A percentile compares a stretch with the other conserved stretches of the same genome.
Evolutionary conservation across 2,888 invertebrate species (phyloP).

Genomic region (Biston betularia): DNA sequence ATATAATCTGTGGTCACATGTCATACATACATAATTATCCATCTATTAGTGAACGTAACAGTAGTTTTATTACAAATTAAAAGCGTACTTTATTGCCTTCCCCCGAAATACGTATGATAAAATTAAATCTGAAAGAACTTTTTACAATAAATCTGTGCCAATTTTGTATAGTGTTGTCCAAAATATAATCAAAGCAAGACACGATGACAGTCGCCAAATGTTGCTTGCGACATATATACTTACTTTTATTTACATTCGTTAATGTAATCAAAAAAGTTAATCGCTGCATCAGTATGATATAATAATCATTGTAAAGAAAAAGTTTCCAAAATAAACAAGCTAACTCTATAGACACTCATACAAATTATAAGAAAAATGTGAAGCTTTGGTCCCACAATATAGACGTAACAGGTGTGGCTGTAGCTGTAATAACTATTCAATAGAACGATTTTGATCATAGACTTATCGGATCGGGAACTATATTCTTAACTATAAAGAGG

Average conservation of each 20-base stretch:
- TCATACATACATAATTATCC: constrained; percentile 45
- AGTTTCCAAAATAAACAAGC: constrained; percentile 45
- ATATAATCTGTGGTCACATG: constrained; percentile 40
- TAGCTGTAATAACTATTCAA: constrained; percentile 5
- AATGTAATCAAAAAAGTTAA: constrained; percentile 5
- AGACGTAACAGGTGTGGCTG: constrained; percentile 29
- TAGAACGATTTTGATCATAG: constrained; percentile 16
- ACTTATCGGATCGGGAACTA: constrained; percentile 43
- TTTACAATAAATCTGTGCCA: constrained; percentile 22
- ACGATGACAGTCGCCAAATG: constrained; percentile 10
- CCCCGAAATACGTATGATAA: constrained; percentile 81
- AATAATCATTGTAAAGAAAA: constrained; percentile 2
- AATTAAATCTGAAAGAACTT: constrained; percentile 52
- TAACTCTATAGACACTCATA: constrained; percentile 55
- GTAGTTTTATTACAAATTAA: constrained; percentile 74
- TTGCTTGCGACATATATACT: constrained; percentile 7
- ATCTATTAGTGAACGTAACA: constrained; percentile 42
- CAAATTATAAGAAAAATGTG: constrained; percentile 51
- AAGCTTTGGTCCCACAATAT: constrained; percentile 71
- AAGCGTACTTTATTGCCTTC: constrained; percentile 91
- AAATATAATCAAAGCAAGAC: constrained; percentile 8
- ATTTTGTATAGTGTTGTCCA: constrained; percentile 2
- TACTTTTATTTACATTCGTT: constrained; percentile 15
- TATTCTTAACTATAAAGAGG: constrained; percentile 80
- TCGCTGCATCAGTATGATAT: constrained; percentile 3